Percentiles rank a stretch among this genome's conserved stretches.
These are phyloP conservation scores for Lagodon rhomboides DNA, from an alignment of 2,797 vertebrate species.

Conservation along the genomic window DNA sequence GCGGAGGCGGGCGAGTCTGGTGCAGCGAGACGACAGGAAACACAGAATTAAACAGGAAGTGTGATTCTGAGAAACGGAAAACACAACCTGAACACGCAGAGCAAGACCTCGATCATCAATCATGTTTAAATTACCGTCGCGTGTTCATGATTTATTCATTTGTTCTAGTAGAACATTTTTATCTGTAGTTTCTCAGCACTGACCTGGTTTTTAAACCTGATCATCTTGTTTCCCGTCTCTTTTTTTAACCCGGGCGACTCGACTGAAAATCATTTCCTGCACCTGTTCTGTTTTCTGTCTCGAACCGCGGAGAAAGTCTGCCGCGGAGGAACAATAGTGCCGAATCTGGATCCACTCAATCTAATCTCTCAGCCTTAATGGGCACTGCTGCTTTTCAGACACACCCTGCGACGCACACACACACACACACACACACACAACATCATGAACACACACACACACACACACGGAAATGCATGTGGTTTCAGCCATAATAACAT, in stretches of 20 bases:
- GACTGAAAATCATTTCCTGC: slow-evolving; percentile 67
- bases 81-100: too few species aligned
- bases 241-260: slow-evolving; percentile 49
- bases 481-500: slow-evolving; percentile 38
- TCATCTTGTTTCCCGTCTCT: background rate
- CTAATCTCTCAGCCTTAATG: slow-evolving; percentile 77
- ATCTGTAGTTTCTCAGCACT: background rate
- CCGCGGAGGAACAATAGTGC: slow-evolving; percentile 62
- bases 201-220: slow-evolving; percentile 34
- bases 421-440: slow-evolving; percentile 22
- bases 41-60: too few species aligned
- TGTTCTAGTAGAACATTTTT: too few species aligned
- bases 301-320: slow-evolving; percentile 46
- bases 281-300: slow-evolving; percentile 55
- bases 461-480: slow-evolving; percentile 4
- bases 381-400: slow-evolving; percentile 68
- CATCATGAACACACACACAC: slow-evolving; percentile 7
- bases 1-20: too few species aligned
- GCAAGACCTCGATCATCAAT: too few species aligned
- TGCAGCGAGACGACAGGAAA: too few species aligned
- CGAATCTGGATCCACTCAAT: slow-evolving; percentile 79
- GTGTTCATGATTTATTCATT: too few species aligned
- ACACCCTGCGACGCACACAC: slow-evolving; percentile 55
- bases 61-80: too few species aligned
- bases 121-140: too few species aligned